Evolutionary conservation across 2,888 invertebrate genomes (phyloP).

Genomic region (Druceiella hillmani): DNA sequence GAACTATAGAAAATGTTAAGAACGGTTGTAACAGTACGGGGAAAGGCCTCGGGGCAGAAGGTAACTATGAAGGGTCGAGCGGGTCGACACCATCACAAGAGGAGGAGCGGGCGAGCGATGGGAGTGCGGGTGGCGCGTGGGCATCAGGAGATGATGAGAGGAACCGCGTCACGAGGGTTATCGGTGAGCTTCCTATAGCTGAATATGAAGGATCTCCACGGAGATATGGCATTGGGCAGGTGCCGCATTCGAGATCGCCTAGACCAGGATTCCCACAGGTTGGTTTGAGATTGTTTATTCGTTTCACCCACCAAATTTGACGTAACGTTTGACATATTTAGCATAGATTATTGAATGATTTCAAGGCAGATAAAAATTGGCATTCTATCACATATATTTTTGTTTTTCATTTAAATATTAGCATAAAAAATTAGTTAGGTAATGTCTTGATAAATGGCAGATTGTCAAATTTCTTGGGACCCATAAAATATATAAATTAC

Average conservation of each 20-base stretch:
- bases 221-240: conserved; percentile 72
- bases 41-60: conserved; percentile 43
- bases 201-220: conserved; percentile 90
- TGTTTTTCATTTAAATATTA: too few species aligned
- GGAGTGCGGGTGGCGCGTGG: conserved; percentile 28
- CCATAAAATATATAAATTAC: too few species aligned
- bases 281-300: too few species aligned
- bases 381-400: too few species aligned
- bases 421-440: too few species aligned
- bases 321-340: background rate
- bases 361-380: too few species aligned
- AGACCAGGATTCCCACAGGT: conserved; percentile 85
- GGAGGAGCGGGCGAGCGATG: conserved; percentile 31
- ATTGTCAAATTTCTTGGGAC: too few species aligned
- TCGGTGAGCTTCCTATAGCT: conserved; percentile 84
- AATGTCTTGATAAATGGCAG: too few species aligned
- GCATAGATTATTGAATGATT: too few species aligned
- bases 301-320: too few species aligned
- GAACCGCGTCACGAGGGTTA: conserved; percentile 57
- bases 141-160: conserved; percentile 39
- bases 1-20: conserved; percentile 50
- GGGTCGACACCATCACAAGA: conserved; percentile 38
- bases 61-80: conserved; percentile 36
- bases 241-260: conserved; percentile 67
- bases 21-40: conserved; percentile 47